phyloP scores from a whole-genome alignment of 2,113 vertebrate species.

The Callipepla squamata region DNA sequence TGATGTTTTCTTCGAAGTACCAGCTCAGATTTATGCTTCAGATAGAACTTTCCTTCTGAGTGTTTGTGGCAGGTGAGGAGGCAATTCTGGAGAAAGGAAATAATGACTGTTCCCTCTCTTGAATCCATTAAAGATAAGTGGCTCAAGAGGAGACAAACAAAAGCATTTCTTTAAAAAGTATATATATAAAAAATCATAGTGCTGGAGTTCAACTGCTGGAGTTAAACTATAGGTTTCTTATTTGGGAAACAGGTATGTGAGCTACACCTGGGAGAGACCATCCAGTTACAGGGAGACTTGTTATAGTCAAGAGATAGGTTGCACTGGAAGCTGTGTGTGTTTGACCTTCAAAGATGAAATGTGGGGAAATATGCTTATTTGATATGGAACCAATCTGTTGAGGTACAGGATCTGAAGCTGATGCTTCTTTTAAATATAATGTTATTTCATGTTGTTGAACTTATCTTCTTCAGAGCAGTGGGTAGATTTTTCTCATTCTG shows the following conservation, averaged over 20 bases:
- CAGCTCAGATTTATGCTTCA: constrained; percentile 46
- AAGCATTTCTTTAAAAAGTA: rapidly evolving
- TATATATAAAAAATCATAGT: not conserved
- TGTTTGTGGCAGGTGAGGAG: constrained; percentile 61
- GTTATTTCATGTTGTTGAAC: not conserved
- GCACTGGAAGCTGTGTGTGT: not conserved
- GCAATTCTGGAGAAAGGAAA: not conserved
- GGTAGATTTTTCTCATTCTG: not conserved
- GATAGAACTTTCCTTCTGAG: constrained; percentile 37
- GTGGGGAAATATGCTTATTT: rapidly evolving
- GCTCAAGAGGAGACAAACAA: not conserved
- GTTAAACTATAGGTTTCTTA: not conserved
- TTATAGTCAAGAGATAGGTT: not conserved
- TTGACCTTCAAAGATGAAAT: not conserved
- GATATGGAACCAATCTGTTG: not conserved
- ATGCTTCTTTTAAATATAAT: not conserved
- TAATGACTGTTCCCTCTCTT: not conserved
- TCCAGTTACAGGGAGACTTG: not conserved
- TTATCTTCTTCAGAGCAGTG: not conserved
- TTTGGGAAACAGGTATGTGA: not conserved
- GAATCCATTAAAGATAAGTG: not conserved
- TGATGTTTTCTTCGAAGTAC: constrained; percentile 43
- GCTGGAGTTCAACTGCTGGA: not conserved
- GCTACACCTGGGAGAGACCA: not conserved
- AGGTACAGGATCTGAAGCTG: not conserved